A percentile compares a stretch with the other conserved stretches of the same genome.
Conservation (phyloP, 2,888 invertebrate genomes). For the Caenorhabditis wallacei region DNA sequence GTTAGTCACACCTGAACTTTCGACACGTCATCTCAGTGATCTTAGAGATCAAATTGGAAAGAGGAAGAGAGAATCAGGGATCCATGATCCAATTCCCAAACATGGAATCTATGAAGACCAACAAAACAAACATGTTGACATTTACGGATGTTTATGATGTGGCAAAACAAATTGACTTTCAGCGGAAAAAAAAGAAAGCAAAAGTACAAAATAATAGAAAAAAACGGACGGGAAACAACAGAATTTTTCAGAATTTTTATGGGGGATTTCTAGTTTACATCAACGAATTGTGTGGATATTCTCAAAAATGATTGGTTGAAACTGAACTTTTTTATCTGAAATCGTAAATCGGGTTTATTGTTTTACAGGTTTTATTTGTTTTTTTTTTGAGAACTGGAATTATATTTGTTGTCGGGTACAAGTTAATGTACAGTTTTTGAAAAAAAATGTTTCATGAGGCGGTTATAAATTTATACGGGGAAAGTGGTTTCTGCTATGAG, state of each 20-base stretch:
- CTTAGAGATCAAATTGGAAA: not conserved
- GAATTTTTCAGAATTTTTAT: not conserved
- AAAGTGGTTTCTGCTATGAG: too few relatives aligned
- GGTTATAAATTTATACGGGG: too few relatives aligned
- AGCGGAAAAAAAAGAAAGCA: slow-evolving; percentile 4
- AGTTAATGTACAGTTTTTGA: too few relatives aligned
- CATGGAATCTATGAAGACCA: not conserved
- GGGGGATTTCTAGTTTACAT: not conserved
- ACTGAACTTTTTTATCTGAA: too few relatives aligned
- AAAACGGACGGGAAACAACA: slow-evolving; percentile 1
- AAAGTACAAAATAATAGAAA: slow-evolving; percentile 17
- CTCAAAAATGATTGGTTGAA: too few relatives aligned
- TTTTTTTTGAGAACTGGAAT: too few relatives aligned
- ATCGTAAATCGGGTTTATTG: too few relatives aligned
- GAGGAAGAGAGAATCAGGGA: not conserved
- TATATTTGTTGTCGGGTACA: too few relatives aligned
- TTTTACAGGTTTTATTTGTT: too few relatives aligned
- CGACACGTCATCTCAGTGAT: not conserved
- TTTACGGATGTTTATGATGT: slow-evolving; percentile 1
- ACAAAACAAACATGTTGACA: not conserved
- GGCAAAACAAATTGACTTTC: slow-evolving; percentile 10
- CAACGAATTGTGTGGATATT: too few relatives aligned
- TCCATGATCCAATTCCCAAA: not conserved
- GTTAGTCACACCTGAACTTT: slow-evolving; percentile 22
- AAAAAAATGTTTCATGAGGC: too few relatives aligned